A percentile compares a stretch with the other conserved stretches of the same genome.
Conservation (phyloP, 2,113 vertebrate species). For the Microtus oregoni region DNA sequence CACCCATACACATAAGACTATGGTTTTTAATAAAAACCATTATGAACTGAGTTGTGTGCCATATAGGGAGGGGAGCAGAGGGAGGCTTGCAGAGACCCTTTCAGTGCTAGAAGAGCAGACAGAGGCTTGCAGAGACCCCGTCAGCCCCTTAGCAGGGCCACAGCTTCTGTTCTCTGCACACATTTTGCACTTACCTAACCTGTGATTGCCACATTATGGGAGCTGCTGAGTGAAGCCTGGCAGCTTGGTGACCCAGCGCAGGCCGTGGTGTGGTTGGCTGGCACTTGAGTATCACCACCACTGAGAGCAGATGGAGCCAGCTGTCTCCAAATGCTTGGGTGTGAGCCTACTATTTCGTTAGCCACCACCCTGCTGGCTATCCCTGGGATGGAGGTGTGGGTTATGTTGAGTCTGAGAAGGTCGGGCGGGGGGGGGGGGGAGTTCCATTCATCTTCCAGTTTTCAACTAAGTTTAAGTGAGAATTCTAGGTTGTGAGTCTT, state of each 20-base stretch:
- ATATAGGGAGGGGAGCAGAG: neutral
- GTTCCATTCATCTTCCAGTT: slow-evolving; percentile 20
- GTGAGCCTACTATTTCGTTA: neutral
- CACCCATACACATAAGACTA: too few species aligned
- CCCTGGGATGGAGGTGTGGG: neutral
- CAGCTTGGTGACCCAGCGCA: neutral
- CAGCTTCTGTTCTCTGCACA: neutral
- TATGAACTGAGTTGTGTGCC: too few species aligned
- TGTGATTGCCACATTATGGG: neutral
- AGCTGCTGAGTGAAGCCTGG: neutral
- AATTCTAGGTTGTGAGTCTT: neutral
- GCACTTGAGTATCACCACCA: neutral
- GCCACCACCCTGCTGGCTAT: neutral
- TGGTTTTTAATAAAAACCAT: too few species aligned
- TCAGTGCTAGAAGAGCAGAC: neutral
- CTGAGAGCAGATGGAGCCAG: neutral
- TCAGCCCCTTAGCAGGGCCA: neutral
- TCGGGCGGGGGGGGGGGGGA: too few species aligned
- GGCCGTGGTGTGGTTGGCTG: neutral
- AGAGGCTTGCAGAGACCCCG: neutral
- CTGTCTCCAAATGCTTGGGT: neutral
- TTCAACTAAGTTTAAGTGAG: neutral
- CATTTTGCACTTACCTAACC: neutral
- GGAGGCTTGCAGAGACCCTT: neutral
- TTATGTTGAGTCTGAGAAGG: neutral